phyloP scores from a whole-genome alignment of 2,797 vertebrate species.

The Novumbra hubbsi region DNA sequence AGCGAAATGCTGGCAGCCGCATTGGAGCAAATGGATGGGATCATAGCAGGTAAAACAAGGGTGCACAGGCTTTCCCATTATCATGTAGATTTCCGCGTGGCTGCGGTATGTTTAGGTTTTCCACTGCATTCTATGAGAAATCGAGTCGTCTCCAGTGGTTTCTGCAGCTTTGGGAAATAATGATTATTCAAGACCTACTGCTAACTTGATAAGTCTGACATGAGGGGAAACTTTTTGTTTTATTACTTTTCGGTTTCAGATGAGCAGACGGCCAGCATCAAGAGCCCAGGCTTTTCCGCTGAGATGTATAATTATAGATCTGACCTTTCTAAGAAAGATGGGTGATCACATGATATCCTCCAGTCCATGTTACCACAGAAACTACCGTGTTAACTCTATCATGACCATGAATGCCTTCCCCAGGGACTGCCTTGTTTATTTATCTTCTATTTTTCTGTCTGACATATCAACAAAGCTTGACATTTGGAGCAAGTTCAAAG shows the following conservation, averaged over 20 bases:
- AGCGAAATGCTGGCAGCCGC: conserved; percentile 97
- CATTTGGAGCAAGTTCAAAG: conserved; percentile 47
- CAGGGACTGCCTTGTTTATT: conserved; percentile 33
- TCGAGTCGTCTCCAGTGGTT: conserved; percentile 66
- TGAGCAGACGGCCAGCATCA: conserved; percentile 49
- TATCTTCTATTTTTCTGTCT: conserved; percentile 39
- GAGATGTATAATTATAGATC: conserved; percentile 73
- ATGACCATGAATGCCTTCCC: background rate
- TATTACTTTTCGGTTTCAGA: conserved; percentile 35
- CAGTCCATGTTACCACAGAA: conserved; percentile 48
- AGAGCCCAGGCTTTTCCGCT: conserved; percentile 64
- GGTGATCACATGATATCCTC: conserved; percentile 52
- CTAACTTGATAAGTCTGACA: conserved; percentile 1
- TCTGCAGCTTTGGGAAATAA: conserved; percentile 58
- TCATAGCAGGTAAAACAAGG: conserved; percentile 86
- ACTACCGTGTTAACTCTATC: conserved; percentile 37
- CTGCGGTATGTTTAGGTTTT: conserved; percentile 1
- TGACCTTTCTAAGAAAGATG: conserved; percentile 67
- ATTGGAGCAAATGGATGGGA: conserved; percentile 98
- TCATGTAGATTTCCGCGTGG: background rate
- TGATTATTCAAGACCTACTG: conserved; percentile 61
- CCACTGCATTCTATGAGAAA: conserved; percentile 39
- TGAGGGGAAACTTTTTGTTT: background rate
- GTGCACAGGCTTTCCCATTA: background rate
- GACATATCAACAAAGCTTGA: conserved; percentile 45